Evolutionary conservation across 2,113 vertebrate genomes (phyloP), one percentile per base, ranked within the genome.

Genomic region (Varanus salvator): DNA sequence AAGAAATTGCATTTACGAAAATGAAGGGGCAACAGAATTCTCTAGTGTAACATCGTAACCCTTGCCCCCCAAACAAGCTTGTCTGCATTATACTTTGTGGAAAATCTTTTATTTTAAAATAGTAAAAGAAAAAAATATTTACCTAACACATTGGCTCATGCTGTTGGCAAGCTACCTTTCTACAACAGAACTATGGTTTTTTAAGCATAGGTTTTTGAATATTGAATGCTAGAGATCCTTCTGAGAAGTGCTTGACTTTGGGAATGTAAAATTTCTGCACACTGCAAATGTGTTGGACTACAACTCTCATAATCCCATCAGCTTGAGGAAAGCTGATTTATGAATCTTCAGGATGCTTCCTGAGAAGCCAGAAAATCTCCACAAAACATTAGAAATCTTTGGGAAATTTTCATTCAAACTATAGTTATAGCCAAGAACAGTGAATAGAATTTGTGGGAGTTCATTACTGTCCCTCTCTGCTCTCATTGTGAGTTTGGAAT

Each of bases 1-100:
- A 96, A 88, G 4, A 82, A 95, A 92, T 27, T 23, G 78, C 50
- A 84, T 90, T 85, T 31, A 87, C 80, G 85, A 66, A 94, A 92
- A 91, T 1, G 3, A 11, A 83, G 23, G 5, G 23, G 75, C 38
- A 93, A 57, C 1, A 15, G 34, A 29, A 75, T 92, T 84, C 86
- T 29, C 75, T 92, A 80, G 72, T 93, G 2, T 48, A 29, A 38
- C 92, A 1, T 31, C 90, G 1, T 54, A 54, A 8, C 68, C 89
- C 27, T 19, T 84, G 57, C 60, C 50, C 12, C 86, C 15, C 60
- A 64, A 64, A 64, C 60, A 19, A 64, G 31, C 57, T 84, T 52
- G 52, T 54, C 7, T 84, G 23, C 3, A 69, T 78, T 85, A 80
- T 57, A 57, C 34, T 71, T 90, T 72, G 9, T 64, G 57, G 25